Evolutionary conservation across 2,113 vertebrate genomes (phyloP).

Genomic region (Sander vitreus): DNA sequence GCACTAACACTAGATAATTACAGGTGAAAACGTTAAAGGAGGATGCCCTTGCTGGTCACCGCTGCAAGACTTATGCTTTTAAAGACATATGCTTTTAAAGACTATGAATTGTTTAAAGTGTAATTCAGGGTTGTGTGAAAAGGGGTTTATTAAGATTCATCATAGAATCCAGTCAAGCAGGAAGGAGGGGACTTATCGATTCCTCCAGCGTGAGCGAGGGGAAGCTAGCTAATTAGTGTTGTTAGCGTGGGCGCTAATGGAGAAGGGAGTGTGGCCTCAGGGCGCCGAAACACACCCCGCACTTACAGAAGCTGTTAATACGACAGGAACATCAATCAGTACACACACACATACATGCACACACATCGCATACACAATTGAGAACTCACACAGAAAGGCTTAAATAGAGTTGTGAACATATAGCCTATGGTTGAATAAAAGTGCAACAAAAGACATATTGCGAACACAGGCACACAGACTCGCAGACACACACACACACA

Average conservation of each 20-base stretch:
- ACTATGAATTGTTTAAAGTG: neutral
- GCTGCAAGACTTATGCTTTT: slow-evolving; percentile 2
- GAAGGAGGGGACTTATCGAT: slow-evolving; percentile 58
- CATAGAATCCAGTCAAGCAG: slow-evolving; percentile 15
- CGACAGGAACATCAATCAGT: slow-evolving; percentile 26
- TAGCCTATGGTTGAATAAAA: neutral
- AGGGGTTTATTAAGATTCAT: slow-evolving; percentile 36
- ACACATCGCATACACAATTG: neutral
- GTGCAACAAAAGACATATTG: neutral
- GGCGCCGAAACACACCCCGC: slow-evolving; percentile 58
- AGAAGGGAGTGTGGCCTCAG: slow-evolving; percentile 58
- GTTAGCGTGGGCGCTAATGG: slow-evolving; percentile 74
- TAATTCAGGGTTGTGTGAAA: slow-evolving; percentile 21
- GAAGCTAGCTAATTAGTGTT: slow-evolving; percentile 68
- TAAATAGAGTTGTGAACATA: neutral
- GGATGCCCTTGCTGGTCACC: neutral
- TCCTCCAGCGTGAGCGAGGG: slow-evolving; percentile 44
- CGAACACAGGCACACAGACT: neutral
- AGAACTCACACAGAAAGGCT: slow-evolving; percentile 18
- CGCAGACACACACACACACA: too few species aligned
- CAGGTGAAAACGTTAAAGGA: neutral
- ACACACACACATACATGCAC: slow-evolving; percentile 2
- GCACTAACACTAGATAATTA: neutral
- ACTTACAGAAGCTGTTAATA: slow-evolving; percentile 61
- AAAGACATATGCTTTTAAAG: slow-evolving; percentile 20